Conservation (phyloP, 2,888 invertebrate species). For the Clepsis dumicolana region DNA sequence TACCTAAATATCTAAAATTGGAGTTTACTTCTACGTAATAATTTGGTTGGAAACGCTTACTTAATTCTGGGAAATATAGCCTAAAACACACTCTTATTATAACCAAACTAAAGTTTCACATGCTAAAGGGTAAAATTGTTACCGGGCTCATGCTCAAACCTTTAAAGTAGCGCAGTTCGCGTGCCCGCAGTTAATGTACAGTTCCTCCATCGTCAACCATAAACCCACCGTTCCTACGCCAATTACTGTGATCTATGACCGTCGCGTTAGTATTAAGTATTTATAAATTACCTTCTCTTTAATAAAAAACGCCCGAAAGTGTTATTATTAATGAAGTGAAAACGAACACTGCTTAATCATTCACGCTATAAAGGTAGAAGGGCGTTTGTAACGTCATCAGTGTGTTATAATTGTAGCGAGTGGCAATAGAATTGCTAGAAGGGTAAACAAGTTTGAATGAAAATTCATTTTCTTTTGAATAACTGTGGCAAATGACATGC, state of each 20-base stretch:
- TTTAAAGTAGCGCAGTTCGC: constrained; percentile 52
- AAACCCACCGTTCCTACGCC: constrained; percentile 53
- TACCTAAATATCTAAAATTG: no score
- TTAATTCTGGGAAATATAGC: not conserved
- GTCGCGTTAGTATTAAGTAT: constrained; percentile 71
- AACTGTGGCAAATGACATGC: not conserved
- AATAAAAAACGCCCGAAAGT: constrained; percentile 74
- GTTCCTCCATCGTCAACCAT: constrained; percentile 60
- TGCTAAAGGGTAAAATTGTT: constrained; percentile 17
- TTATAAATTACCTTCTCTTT: constrained; percentile 77
- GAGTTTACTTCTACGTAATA: no score
- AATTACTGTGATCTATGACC: constrained; percentile 82
- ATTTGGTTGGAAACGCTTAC: not conserved
- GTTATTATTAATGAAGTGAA: constrained; percentile 81
- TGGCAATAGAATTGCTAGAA: not conserved
- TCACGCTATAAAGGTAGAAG: constrained; percentile 54
- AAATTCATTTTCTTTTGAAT: not conserved
- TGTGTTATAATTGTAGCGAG: not conserved
- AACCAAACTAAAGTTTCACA: constrained; percentile 13
- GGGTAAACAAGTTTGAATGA: not conserved
- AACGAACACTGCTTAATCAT: constrained; percentile 72
- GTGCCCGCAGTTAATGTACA: constrained; percentile 69
- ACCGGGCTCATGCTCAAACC: not conserved
- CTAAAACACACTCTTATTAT: not conserved
- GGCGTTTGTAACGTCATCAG: constrained; percentile 12